Evolutionary conservation across 2,113 vertebrate species (phyloP).

Genomic region (Nycticebus coucang): DNA sequence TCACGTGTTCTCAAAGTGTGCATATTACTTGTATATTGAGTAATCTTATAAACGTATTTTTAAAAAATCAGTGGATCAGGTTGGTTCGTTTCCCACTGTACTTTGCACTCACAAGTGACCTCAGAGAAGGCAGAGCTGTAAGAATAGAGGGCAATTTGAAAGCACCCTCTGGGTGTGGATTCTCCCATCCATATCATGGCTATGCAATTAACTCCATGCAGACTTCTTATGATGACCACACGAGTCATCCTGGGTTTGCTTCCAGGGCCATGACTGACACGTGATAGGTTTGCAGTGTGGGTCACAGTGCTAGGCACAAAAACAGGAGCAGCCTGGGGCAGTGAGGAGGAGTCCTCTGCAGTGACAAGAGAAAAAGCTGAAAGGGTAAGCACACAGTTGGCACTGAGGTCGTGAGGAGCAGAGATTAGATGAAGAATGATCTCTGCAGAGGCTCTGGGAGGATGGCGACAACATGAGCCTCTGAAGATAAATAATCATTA

Average conservation of each 20-base stretch:
- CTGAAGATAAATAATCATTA: not conserved
- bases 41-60: not conserved
- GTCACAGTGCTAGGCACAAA: fast-evolving
- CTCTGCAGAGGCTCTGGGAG: not conserved
- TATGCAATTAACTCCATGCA: not conserved
- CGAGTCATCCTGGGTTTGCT: not conserved
- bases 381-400: fast-evolving
- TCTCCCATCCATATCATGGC: not conserved
- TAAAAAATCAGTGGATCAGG: not conserved
- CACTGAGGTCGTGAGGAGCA: not conserved
- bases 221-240: not conserved
- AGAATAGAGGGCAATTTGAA: not conserved
- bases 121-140: not conserved
- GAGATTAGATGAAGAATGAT: too few species aligned
- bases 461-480: not conserved
- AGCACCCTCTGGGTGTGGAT: too few species aligned
- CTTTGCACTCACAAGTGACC: not conserved
- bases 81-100: not conserved
- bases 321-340: too few species aligned
- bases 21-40: not conserved
- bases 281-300: fast-evolving
- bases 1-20: not conserved
- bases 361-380: not conserved
- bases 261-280: fast-evolving
- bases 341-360: not conserved